Conservation (phyloP, 2,888 invertebrate genomes). For the Uropetala carovei region DNA sequence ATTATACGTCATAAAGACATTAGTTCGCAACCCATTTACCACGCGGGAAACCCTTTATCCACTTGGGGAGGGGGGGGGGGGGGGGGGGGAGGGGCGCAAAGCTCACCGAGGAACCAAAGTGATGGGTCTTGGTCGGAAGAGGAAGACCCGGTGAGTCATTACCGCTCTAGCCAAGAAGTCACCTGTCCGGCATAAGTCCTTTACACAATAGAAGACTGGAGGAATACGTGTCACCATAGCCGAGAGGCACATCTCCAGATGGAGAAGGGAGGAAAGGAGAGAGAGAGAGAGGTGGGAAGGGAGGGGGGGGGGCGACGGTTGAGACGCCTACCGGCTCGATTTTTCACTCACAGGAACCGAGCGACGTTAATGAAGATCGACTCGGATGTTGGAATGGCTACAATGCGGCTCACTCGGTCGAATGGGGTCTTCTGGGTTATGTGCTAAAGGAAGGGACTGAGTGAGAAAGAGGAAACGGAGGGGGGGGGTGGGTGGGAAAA, state of each 20-base stretch:
- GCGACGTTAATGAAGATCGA: slow-evolving; percentile 29
- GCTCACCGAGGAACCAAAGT: neutral
- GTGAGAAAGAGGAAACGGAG: neutral
- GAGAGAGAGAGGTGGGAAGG: no score
- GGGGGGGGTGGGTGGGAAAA: no score
- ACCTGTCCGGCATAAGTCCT: slow-evolving; percentile 30
- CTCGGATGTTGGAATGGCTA: neutral
- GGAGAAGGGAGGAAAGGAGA: neutral
- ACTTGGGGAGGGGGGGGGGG: neutral
- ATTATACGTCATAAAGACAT: neutral
- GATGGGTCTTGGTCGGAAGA: neutral
- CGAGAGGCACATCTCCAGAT: neutral
- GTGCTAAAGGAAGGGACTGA: neutral
- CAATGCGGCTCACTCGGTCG: neutral
- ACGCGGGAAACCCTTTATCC: neutral
- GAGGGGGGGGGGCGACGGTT: no score
- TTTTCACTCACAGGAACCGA: slow-evolving; percentile 1
- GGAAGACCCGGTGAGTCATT: slow-evolving; percentile 14
- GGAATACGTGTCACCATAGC: neutral
- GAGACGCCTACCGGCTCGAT: neutral
- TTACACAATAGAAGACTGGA: slow-evolving; percentile 6
- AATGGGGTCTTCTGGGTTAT: neutral
- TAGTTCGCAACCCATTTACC: no score
- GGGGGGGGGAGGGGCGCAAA: neutral
- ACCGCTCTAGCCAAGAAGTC: neutral